Conservation (phyloP, 2,888 invertebrate species). For the Cerastoderma edule region DNA sequence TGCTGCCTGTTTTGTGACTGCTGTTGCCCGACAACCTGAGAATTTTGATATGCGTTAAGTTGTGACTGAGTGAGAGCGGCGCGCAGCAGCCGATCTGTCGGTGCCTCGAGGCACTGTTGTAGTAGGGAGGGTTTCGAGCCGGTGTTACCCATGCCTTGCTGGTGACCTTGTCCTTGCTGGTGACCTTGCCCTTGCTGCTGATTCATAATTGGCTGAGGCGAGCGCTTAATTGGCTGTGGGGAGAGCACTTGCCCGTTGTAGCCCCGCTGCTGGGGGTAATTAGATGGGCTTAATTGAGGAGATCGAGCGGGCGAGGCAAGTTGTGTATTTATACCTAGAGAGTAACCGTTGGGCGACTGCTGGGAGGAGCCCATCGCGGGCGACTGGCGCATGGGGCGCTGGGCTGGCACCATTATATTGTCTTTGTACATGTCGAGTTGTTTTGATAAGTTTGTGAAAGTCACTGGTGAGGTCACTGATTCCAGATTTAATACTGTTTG, state of each 20-base stretch:
- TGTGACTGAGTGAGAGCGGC: conserved; percentile 71
- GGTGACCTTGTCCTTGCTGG: conserved; percentile 54
- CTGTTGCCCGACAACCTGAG: conserved; percentile 33
- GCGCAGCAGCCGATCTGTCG: conserved; percentile 76
- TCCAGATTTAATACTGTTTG: conserved; percentile 65
- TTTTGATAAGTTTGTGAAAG: conserved; percentile 55
- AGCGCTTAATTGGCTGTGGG: conserved; percentile 68
- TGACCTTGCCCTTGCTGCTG: conserved; percentile 36
- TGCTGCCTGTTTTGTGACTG: conserved; percentile 32
- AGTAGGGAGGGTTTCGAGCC: conserved; percentile 58
- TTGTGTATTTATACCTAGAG: conserved; percentile 66
- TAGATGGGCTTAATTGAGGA: conserved; percentile 69
- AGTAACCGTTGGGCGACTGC: conserved; percentile 57
- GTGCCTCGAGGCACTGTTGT: conserved; percentile 71
- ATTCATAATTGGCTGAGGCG: conserved; percentile 61
- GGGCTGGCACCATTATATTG: conserved; percentile 28
- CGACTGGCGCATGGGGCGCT: conserved; percentile 28
- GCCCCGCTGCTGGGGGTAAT: conserved; percentile 64
- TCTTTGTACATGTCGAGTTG: conserved; percentile 50
- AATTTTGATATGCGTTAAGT: conserved; percentile 27
- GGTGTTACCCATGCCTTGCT: conserved; percentile 31
- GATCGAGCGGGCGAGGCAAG: conserved; percentile 70
- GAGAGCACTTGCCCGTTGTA: conserved; percentile 57
- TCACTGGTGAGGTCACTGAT: conserved; percentile 52
- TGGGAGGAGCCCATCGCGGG: conserved; percentile 29